Conservation (phyloP, 2,113 vertebrate genomes). For the Glareola pratincola region DNA sequence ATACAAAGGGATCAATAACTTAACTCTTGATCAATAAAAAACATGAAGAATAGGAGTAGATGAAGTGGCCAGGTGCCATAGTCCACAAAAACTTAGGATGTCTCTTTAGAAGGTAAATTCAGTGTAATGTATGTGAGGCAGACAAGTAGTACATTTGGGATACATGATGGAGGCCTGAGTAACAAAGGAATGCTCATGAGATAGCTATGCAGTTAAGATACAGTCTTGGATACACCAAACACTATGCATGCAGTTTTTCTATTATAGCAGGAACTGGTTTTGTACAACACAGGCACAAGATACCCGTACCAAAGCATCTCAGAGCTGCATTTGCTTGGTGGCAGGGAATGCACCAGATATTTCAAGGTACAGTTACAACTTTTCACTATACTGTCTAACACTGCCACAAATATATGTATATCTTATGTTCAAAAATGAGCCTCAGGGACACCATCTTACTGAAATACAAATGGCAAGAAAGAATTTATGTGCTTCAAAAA, state of each 20-base stretch:
- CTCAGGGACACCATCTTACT: not conserved
- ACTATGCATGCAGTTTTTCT: not conserved
- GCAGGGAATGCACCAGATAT: not conserved
- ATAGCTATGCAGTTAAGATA: not conserved
- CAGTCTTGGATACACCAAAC: not conserved
- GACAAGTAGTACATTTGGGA: not conserved
- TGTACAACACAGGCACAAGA: not conserved
- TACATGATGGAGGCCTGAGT: not conserved
- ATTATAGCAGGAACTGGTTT: not conserved
- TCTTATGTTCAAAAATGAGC: not conserved
- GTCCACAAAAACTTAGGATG: not conserved
- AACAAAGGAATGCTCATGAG: not conserved
- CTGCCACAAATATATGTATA: not conserved
- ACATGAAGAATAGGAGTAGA: not conserved
- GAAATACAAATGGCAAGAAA: not conserved
- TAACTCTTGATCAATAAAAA: not conserved
- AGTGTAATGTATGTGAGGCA: not conserved
- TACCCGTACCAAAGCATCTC: not conserved
- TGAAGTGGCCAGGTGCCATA: not conserved
- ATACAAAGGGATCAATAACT: not conserved
- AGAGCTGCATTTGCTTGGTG: not conserved
- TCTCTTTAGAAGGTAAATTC: not conserved
- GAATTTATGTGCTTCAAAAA: not conserved
- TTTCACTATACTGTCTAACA: not conserved
- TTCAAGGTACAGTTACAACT: not conserved